Evolutionary conservation across 2,888 invertebrate species (phyloP).

Genomic region (Dyspetes luteomarginatus): DNA sequence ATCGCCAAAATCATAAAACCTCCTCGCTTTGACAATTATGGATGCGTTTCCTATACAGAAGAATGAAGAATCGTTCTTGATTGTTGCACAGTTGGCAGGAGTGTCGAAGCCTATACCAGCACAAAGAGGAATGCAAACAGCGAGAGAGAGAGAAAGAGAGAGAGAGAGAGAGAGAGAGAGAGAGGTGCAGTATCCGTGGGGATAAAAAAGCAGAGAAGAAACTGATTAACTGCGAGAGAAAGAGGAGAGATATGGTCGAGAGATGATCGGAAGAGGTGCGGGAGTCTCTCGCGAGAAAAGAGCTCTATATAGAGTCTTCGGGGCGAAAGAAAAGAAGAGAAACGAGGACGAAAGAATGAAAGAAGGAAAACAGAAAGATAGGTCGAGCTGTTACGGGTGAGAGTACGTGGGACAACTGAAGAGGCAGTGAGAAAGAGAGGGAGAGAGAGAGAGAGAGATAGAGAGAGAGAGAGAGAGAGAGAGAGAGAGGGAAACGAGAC

Average conservation of each 20-base stretch:
- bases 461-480: slow-evolving; percentile 46
- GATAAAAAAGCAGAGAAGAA: slow-evolving; percentile 34
- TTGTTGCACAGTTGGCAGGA: no score
- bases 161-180: slow-evolving; percentile 9
- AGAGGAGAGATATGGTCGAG: slow-evolving; percentile 54
- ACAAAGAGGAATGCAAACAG: slow-evolving; percentile 24
- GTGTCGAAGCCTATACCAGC: background rate
- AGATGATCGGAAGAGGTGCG: background rate
- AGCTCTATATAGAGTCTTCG: slow-evolving; percentile 33
- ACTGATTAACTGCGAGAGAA: slow-evolving; percentile 61
- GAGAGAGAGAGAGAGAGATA: slow-evolving; percentile 53
- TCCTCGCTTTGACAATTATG: slow-evolving; percentile 21
- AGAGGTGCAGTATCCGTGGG: no score
- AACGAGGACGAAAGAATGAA: slow-evolving; percentile 15
- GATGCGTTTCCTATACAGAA: slow-evolving; percentile 7
- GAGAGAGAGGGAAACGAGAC: slow-evolving; percentile 64
- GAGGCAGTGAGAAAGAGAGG: slow-evolving; percentile 42
- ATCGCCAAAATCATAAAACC: slow-evolving; percentile 10
- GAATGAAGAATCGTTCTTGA: background rate
- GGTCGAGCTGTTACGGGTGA: slow-evolving; percentile 37
- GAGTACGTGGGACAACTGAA: slow-evolving; percentile 33
- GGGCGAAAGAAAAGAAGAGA: slow-evolving; percentile 50
- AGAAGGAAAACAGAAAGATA: slow-evolving; percentile 58
- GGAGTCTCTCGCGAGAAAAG: slow-evolving; percentile 22
- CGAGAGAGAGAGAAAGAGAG: slow-evolving; percentile 5